Base-by-base conservation (phyloP, 2,113 vertebrate genomes). In the Amphiprion percula region DNA sequence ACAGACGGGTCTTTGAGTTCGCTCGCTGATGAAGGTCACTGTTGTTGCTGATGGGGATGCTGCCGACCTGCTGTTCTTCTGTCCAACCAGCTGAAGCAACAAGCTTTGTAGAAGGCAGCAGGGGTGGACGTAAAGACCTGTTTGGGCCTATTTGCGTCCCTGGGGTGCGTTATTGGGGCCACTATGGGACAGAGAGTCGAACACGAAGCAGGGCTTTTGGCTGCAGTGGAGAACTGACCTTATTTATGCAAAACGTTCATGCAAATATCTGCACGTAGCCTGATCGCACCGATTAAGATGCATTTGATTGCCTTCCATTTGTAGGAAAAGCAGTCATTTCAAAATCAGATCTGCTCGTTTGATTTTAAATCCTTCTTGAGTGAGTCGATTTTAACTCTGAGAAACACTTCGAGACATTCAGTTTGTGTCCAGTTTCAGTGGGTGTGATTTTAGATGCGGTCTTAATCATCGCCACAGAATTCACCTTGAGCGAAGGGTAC, bases 21-120 rank as follows among this genome's bases (percentile, higher is more conserved):
- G 59, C 21, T 21, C 49, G 55, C 54, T 39, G 72, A 61, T 74
- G 23, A 81, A 69, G 79, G 79, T 85, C 70, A 24, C 8, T 64
- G 69, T 11, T 71, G 24, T 66, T 61, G 59, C 47, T 69, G 47
- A 66, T 39, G 61, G 55, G 76, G 59, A 47, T 55, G 33, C 2
- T 61, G 61, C 73, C 47, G 72, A 49, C 74, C 59, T 80, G 82
- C 83, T 85, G 85, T 58, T 76, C n/a, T 33, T 44, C 62, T 52
- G 63, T 68, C 60, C 2, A 41, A 2, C 33, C 91, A 92, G 92
- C 92, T 93, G 92, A 55, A 87, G 63, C 82, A 93, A 91, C 86
- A 92, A 17, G 56, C 80, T 59, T 84, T 66, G 62, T 15, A 61
- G 61, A 58, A 30, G 14, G 24, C 78, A 54, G 16, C 24, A 0